A percentile compares a stretch with the other conserved stretches of the same genome.
phyloP scores from a whole-genome alignment of 1,140 invertebrate species.

The Thaumetopoea pityocampa region DNA sequence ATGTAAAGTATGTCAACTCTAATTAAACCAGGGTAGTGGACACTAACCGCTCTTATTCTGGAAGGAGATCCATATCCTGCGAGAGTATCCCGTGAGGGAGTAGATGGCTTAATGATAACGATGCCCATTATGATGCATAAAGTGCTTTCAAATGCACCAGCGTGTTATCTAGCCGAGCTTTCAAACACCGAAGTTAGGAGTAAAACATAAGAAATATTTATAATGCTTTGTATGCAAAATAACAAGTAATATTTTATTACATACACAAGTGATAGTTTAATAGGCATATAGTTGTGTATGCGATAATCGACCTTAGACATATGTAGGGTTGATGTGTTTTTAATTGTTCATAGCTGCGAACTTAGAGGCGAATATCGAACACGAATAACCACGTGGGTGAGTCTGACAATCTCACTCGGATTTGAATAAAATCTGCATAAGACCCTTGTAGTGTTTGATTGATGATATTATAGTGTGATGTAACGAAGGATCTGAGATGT shows the following conservation, averaged over 20 bases:
- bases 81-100: too few relatives aligned
- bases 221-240: constrained; percentile 72
- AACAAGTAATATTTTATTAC: constrained; percentile 46
- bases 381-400: constrained; percentile 35
- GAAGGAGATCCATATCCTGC: too few relatives aligned
- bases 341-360: constrained; percentile 13
- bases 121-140: constrained; percentile 43
- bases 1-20: too few relatives aligned
- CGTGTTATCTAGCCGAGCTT: constrained; percentile 53
- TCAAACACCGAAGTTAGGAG: constrained; percentile 48
- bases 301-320: constrained; percentile 47
- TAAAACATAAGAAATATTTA: constrained; percentile 65
- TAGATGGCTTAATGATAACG: too few relatives aligned
- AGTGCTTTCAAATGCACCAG: constrained; percentile 44
- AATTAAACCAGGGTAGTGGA: too few relatives aligned
- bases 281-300: constrained; percentile 25
- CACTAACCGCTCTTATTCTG: too few relatives aligned
- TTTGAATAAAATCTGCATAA: constrained; percentile 56
- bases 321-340: constrained; percentile 23
- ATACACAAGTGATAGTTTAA: constrained; percentile 37
- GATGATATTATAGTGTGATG: constrained; percentile 46
- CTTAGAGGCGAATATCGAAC: constrained; percentile 24
- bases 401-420: constrained; percentile 25
- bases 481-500: constrained; percentile 43
- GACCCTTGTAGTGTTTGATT: constrained; percentile 44